A percentile compares a stretch with the other conserved stretches of the same genome.
Conservation (phyloP, 2,888 invertebrate genomes). For the Seira sanloemensis region DNA sequence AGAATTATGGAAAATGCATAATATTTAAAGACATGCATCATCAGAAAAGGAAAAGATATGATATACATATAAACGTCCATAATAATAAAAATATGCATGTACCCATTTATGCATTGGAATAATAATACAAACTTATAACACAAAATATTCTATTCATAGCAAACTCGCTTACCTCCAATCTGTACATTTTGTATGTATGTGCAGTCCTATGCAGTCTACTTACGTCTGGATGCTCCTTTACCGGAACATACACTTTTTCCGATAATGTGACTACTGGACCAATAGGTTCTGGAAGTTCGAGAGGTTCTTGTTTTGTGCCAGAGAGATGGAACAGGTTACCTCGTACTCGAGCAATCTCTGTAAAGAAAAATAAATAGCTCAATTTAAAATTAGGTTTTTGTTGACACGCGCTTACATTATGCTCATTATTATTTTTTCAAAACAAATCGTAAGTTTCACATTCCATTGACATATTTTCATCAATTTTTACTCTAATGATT, state of each 20-base stretch:
- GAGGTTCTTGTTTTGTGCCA: conserved; percentile 95
- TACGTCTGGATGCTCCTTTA: conserved; percentile 99
- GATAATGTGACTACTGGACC: conserved; percentile 94
- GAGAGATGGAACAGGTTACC: conserved; percentile 99
- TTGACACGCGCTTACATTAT: no score
- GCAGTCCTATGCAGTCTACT: no score
- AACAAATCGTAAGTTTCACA: conserved; percentile 4
- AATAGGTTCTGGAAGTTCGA: conserved; percentile 92
- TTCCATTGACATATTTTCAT: conserved; percentile 49
- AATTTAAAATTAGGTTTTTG: no score
- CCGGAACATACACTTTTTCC: conserved; percentile 99
- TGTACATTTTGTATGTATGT: not conserved
- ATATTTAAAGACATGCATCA: not conserved
- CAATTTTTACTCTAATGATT: conserved; percentile 55
- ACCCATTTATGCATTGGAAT: not conserved
- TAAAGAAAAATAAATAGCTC: conserved; percentile 74
- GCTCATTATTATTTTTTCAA: not conserved
- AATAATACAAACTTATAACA: not conserved
- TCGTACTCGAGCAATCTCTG: conserved; percentile 99
- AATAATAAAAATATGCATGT: conserved; percentile 21
- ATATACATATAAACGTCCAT: conserved; percentile 80
- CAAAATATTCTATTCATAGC: no score
- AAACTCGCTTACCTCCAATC: not conserved
- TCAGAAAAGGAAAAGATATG: not conserved
- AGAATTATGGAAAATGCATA: no score